Base-by-base conservation (phyloP, 2,113 vertebrate genomes). In the Oreamnos americanus region DNA sequence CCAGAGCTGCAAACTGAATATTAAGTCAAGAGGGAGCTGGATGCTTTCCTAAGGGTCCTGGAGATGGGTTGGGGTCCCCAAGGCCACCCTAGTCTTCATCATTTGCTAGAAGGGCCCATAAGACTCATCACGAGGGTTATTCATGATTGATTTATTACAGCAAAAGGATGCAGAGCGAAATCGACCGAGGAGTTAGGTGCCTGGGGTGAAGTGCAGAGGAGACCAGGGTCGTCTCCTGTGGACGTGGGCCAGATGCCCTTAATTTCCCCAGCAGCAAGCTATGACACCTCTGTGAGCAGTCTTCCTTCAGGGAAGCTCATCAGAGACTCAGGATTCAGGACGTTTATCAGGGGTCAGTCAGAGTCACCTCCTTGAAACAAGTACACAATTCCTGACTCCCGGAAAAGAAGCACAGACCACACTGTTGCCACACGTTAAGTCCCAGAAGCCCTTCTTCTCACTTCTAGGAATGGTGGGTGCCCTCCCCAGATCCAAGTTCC, bases 171-270 rank as follows among this genome's bases (percentile, higher is more conserved):
- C 17, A 7, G 17, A 13, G 47, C 1, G 6, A 23, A 49, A 19
- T 17, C 4, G 4, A 28, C 49, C 7, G 6, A 26, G 39, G 36
- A 57, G 2, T 15, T 3, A 39, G 64, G 17, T 2, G 2, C n/a
- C 0, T 0, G 45, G 57, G 28, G 33, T n/a, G 5, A 64, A 83
- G 43, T 33, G 62, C 5, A 7, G 78, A 25, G 43, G 28, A 85
- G 51, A 26, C 15, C 67, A 60, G 78, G 25, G 28, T 9, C 6
- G 16, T 62, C 26, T 14, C 58, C 85, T 6, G 13, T 1, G 3
- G 51, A 53, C 2, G 1, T 53, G 0, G 5, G 0, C 15, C 2
- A 28, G 21, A n/a, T 2, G 3, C 53, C 2, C 39, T 16, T 19
- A 16, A 16, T n/a, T 47, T 17, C 51, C 23, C 25, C 19, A 28